Conservation (phyloP, 2,113 vertebrate genomes). For the Elanus axillaris region DNA sequence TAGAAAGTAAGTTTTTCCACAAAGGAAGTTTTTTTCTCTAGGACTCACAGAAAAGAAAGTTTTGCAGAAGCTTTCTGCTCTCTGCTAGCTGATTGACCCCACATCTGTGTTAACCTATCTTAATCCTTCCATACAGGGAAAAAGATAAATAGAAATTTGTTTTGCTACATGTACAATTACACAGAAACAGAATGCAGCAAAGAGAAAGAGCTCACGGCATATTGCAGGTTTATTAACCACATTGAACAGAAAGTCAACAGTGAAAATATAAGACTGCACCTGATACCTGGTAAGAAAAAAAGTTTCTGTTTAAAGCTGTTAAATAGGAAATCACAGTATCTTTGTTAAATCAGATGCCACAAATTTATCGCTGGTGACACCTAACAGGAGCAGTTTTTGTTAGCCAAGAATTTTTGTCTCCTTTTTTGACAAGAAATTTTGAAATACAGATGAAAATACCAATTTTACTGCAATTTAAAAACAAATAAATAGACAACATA, state of each 20-base stretch:
- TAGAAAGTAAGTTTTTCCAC: background rate
- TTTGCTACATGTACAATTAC: slow-evolving; percentile 54
- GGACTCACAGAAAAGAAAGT: background rate
- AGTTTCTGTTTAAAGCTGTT: background rate
- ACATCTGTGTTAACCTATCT: background rate
- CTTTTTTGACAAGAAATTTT: background rate
- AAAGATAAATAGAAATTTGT: background rate
- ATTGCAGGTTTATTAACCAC: slow-evolving; percentile 57
- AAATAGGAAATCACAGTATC: background rate
- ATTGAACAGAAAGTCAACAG: slow-evolving; percentile 20
- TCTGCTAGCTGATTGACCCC: background rate
- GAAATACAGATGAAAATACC: background rate
- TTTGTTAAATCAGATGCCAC: background rate
- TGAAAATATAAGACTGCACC: background rate
- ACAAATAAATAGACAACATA: background rate
- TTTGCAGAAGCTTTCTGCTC: background rate
- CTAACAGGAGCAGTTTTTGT: background rate
- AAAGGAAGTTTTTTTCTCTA: background rate
- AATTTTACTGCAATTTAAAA: background rate
- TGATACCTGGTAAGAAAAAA: slow-evolving; percentile 57
- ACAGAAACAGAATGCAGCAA: background rate
- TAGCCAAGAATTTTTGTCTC: background rate
- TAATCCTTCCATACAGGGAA: background rate
- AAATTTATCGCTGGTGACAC: background rate
- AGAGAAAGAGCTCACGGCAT: rapidly evolving